Conservation (phyloP, 2,888 invertebrate species). For the Agrochola litura region DNA sequence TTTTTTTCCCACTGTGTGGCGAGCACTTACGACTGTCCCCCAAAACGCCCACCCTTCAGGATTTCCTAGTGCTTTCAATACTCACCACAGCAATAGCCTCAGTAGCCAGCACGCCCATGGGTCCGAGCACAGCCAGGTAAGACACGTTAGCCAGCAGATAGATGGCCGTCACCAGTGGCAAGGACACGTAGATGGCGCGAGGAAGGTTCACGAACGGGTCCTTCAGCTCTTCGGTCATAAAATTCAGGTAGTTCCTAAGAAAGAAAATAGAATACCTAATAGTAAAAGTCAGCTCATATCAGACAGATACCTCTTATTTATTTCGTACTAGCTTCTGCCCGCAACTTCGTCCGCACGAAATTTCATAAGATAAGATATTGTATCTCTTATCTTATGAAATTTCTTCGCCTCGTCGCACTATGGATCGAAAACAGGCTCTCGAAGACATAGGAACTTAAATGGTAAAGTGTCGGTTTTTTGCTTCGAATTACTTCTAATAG, state of each 20-base stretch:
- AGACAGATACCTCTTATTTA: not conserved
- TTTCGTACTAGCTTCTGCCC: too few relatives aligned
- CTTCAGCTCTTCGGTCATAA: slow-evolving; percentile 97
- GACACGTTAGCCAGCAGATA: slow-evolving; percentile 97
- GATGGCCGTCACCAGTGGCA: slow-evolving; percentile 96
- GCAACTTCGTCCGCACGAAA: too few relatives aligned
- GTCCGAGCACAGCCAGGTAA: slow-evolving; percentile 96
- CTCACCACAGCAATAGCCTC: slow-evolving; percentile 97
- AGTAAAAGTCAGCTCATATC: not conserved
- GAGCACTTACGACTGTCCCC: too few relatives aligned
- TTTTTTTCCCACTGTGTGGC: too few relatives aligned
- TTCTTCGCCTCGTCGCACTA: too few relatives aligned
- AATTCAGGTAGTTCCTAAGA: slow-evolving; percentile 96
- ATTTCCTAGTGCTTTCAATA: not conserved
- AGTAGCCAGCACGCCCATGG: slow-evolving; percentile 95
- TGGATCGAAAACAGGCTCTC: too few relatives aligned
- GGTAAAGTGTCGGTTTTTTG: too few relatives aligned
- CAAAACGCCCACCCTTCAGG: too few relatives aligned
- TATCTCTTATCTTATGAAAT: too few relatives aligned
- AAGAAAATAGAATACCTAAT: not conserved
- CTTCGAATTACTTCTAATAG: too few relatives aligned
- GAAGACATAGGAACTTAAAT: too few relatives aligned
- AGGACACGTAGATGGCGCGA: slow-evolving; percentile 97
- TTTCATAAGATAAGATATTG: too few relatives aligned
- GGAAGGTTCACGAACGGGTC: slow-evolving; percentile 97